Conservation (phyloP, 1,140 invertebrate species). For the Scaptomyza pallida region DNA sequence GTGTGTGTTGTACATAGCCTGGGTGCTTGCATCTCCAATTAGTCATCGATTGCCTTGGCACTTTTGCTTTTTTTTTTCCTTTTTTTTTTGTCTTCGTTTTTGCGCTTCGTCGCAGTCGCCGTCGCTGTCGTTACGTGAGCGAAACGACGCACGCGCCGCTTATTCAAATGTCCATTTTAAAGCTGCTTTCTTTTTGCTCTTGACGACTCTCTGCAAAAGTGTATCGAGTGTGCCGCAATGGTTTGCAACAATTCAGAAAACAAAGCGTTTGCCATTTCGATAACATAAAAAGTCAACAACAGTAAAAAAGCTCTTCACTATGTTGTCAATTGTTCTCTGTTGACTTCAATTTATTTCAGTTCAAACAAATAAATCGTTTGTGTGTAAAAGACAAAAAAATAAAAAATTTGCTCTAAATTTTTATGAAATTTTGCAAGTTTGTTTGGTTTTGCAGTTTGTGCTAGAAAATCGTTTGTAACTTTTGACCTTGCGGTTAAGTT, state of each 20-base stretch:
- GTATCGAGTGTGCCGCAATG: neutral
- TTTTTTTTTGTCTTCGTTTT: slow-evolving; percentile 15
- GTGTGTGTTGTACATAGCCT: neutral
- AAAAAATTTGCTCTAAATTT: no score
- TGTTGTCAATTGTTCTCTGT: no score
- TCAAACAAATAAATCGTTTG: no score
- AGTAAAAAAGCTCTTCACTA: no score
- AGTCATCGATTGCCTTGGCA: slow-evolving; percentile 48
- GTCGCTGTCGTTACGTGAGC: slow-evolving; percentile 67
- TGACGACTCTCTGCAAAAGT: neutral
- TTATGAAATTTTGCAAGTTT: no score
- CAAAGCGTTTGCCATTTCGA: neutral
- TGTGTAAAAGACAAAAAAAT: no score
- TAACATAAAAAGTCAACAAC: no score
- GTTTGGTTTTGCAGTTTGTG: no score
- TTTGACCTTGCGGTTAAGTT: no score
- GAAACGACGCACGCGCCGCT: slow-evolving; percentile 57
- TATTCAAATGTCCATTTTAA: slow-evolving; percentile 67
- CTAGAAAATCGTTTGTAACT: no score
- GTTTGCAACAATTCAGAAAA: neutral
- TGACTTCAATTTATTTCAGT: no score
- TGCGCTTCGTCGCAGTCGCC: slow-evolving; percentile 16
- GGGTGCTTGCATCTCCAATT: slow-evolving; percentile 33
- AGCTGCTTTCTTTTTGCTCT: slow-evolving; percentile 70
- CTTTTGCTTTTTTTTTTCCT: slow-evolving; percentile 39